These are phyloP conservation scores for Anoura caudifer DNA, from an alignment of 2,113 vertebrate genomes.

Conservation along the genomic window DNA sequence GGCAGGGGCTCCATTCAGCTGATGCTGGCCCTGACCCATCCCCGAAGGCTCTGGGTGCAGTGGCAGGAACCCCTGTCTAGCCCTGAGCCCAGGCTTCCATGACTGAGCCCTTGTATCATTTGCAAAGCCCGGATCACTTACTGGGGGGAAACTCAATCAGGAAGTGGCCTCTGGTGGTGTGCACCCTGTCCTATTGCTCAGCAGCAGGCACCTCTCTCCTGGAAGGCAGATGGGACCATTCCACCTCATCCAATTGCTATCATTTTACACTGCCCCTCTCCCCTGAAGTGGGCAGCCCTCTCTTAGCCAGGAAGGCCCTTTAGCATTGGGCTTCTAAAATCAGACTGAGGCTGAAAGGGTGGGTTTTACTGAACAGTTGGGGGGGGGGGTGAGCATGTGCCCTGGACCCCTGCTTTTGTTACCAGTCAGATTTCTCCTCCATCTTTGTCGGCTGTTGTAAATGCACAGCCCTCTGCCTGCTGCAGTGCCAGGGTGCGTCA, in stretches of 20 bases:
- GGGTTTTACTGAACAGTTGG: not conserved
- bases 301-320: not conserved
- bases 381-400: not conserved
- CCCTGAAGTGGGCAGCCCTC: not conserved
- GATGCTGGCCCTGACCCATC: conserved; percentile 15
- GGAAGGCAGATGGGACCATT: not conserved
- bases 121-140: not conserved
- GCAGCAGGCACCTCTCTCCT: not conserved
- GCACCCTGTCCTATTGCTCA: not conserved
- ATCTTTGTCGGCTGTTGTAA: not conserved
- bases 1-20: not conserved
- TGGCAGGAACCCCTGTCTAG: not conserved
- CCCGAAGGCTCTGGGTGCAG: not conserved
- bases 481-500: not conserved
- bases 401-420: not conserved
- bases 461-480: not conserved
- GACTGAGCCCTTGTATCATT: not conserved
- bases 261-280: not conserved
- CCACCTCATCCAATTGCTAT: not conserved
- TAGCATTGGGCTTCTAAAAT: not conserved
- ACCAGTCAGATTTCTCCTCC: not conserved
- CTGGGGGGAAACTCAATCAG: not conserved
- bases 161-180: not conserved
- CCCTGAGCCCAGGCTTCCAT: not conserved
- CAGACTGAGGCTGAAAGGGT: not conserved